Evolutionary conservation across 1,140 invertebrate species (phyloP), one percentile per base, ranked within the genome.

Genomic region (Hypothenemus hampei): DNA sequence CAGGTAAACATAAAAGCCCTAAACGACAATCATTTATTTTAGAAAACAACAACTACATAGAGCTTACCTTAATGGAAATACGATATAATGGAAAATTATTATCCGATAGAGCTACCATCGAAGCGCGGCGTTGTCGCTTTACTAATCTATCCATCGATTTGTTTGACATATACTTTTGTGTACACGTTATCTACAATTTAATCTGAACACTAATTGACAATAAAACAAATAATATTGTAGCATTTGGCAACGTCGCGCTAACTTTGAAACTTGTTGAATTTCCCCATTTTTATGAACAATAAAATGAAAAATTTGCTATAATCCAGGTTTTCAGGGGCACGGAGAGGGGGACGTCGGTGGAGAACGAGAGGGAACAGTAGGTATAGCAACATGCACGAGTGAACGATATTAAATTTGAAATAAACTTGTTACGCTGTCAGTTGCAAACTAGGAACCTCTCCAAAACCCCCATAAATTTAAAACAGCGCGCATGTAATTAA

Each of bases 401-500:
- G 24, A 36, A 22, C 20, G 26, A 43, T 53, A 53, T 53, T 53
- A 53, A 51, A 53, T 53, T 53, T 53, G 39, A 53, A 44, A 51
- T 53, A 33, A 53, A 53, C 50, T 53, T 53, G 50, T 50, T 50
- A 41, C 48, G 22, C 35, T 50, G 48, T 53, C 50, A 53, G 50
- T 53, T 53, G 26, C 50, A 53, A 53, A 53, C 39, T 18, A 36
- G 13, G 11, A 13, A 21, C 50, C 48, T 41, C 48, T 51, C 36
- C 16, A 51, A 13, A 45, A 15, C 23, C 48, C 36, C 39, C 24
- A 53, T 53, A 53, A 53, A 53, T 53, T 53, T 53, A 35, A 44
- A 53, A 53, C 50, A 43, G 36, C 18, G 18, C 23, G n/a, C n/a
- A n/a, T n/a, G n/a, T n/a, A n/a, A n/a, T n/a, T n/a, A n/a, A n/a